These are phyloP conservation scores for Montipora foliosa DNA, from an alignment of 64 coral and sea anemone genomes.

Conservation along the genomic window DNA sequence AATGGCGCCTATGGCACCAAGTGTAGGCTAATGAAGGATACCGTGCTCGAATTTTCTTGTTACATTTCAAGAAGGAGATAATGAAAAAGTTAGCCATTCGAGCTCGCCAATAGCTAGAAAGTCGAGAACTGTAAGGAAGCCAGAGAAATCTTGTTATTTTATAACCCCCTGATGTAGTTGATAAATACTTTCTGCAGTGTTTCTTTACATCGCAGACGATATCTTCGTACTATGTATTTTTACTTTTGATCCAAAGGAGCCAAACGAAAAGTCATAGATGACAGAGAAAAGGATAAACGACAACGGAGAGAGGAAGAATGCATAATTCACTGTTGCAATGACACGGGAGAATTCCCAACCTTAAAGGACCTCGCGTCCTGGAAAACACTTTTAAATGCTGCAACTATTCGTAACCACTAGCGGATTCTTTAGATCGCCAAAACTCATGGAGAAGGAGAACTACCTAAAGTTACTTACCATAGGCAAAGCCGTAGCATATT, in stretches of 20 bases:
- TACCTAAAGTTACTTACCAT: conserved; percentile 33
- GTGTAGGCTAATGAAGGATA: too few relatives aligned
- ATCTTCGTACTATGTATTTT: too few relatives aligned
- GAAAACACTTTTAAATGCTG: conserved; percentile 35
- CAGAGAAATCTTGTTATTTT: not conserved
- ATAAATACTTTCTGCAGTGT: not conserved
- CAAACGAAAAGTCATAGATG: not conserved
- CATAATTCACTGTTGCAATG: conserved; percentile 52
- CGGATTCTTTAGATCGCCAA: conserved; percentile 22
- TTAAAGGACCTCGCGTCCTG: conserved; percentile 58
- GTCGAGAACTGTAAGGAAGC: conserved; percentile 1
- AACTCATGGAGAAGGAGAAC: conserved; percentile 28
- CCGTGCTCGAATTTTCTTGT: not conserved
- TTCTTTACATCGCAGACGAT: too few relatives aligned
- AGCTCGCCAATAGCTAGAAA: conserved; percentile 22
- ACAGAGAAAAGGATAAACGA: conserved; percentile 27
- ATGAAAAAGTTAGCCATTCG: conserved; percentile 8
- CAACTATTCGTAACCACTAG: conserved; percentile 26
- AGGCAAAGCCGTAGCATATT: conserved; percentile 55
- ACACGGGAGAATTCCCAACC: conserved; percentile 28
- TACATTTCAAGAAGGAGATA: not conserved
- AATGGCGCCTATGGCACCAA: not conserved
- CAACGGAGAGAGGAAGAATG: conserved; percentile 29
- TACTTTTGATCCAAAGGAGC: not conserved
- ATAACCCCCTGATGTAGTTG: conserved; percentile 13